Base-by-base conservation (phyloP, 2,113 vertebrate genomes). In the Laticauda colubrina region DNA sequence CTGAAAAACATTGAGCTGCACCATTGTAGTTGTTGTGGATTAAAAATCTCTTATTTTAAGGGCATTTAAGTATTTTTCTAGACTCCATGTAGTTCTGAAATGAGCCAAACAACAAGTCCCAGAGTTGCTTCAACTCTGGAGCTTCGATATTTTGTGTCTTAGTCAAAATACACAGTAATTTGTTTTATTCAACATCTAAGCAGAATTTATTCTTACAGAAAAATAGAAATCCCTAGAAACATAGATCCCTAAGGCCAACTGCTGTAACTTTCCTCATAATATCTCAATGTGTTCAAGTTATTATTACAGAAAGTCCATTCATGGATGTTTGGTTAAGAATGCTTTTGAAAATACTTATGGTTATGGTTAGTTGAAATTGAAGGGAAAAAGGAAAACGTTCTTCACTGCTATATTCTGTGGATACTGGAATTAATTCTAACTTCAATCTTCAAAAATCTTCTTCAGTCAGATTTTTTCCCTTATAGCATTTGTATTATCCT, bases 291-390 rank as follows among this genome's bases (percentile, higher is more conserved):
- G n/a, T 15, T 89, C 92, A 39, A 61, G 88, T 34, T 90, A 85
- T 51, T 64, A 93, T 93, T 90, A 43, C 11, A 90, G 81, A 87
- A 90, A 64, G 45, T 90, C 89, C 34, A 90, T 34, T 90, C 89
- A 39, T 34, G 53, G 56, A 34, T 54, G 48, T 87, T 90, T 90
- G 21, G 34, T 15, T 87, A 93, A 90, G 23, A 87, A 11, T 43
- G 29, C 29, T 85, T 93, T 90, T 86, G 29, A 90, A 93, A 86
- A 39, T 86, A 64, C 69, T 89, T 54, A 55, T 18, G n/a, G 26
- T 81, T 89, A 89, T 10, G 69, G 26, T 86, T 61, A 64, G 55
- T 56, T 56, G 57, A 9, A 69, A 54, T 23, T 64, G 56, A 10
- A 54, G 23, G 26, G 26, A 45, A 24, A n/a, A 21, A 1, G 26